Evolutionary conservation across 2,113 vertebrate genomes (phyloP), one percentile per base, ranked within the genome.

Genomic region (Zosterops pallidus): DNA sequence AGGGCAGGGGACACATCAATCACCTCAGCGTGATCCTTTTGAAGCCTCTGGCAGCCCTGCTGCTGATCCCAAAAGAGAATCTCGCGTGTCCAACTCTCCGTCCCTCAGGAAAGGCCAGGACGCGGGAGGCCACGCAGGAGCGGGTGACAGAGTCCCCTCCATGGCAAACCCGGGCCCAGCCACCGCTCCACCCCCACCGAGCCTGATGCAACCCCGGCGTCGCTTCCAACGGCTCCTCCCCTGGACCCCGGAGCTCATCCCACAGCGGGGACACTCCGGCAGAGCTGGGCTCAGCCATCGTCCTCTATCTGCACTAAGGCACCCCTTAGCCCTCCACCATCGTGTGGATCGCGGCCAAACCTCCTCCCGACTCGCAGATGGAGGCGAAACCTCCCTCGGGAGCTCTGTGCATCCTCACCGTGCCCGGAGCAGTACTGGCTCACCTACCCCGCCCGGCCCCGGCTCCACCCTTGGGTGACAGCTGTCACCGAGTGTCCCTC

Each of bases 11-110:
- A 35, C 1, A 15, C 52, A n/a, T 5, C 62, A 67, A 82, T 47
- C 92, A 71, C 69, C 52, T 19, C 9, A 0, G 17, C 0, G 5
- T 5, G 0, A 25, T 10, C n/a, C 22, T 60, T 83, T 14, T 5
- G 78, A 33, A 80, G 63, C 24, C 26, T 83, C 37, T 49, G 26
- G 71, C 9, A 2, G 57, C 37, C 33, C 56, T 25, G 41, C 29
- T 0, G 3, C 37, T 49, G 19, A 25, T 19, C n/a, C 13, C 9
- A 3, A 46, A n/a, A 23, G 41, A 47, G 69, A 94, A 33, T 6
- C 39, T 14, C 19, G 1, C 37, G 53, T 19, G 22, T 21, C 29
- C 56, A 12, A 0, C 11, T 12, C 52, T 70, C 4, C 4, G 37
- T 33, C 37, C 33, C 59, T 6, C 15, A 41, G 5, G 11, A 60